These are phyloP conservation scores for Nasonia longicornis DNA, from an alignment of 1,140 invertebrate species.

Conservation along the genomic window DNA sequence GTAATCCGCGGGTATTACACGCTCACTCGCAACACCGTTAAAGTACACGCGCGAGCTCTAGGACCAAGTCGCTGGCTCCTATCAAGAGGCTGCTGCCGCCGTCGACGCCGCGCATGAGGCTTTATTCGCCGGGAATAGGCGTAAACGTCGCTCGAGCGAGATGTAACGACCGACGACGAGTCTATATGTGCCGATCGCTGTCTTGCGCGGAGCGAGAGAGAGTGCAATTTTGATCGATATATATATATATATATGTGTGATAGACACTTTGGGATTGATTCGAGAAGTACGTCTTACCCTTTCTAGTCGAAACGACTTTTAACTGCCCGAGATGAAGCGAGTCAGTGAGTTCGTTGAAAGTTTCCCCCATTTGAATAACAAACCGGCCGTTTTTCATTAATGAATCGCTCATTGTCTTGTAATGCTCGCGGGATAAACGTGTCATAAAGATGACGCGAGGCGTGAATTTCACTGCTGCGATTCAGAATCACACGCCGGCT, in stretches of 20 bases:
- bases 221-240: background rate
- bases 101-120: conserved; percentile 45
- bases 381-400: background rate
- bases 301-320: background rate
- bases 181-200: background rate
- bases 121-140: conserved; percentile 53
- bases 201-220: background rate
- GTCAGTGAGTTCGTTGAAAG: background rate
- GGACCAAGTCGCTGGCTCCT: conserved; percentile 42
- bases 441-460: background rate
- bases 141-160: conserved; percentile 44
- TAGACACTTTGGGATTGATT: background rate
- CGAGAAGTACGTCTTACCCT: too few species aligned
- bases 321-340: background rate
- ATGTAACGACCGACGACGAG: conserved; percentile 15
- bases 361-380: background rate
- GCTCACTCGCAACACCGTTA: conserved; percentile 17
- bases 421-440: conserved; percentile 40
- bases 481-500: conserved; percentile 1
- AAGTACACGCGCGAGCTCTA: conserved; percentile 12
- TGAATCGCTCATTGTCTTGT: conserved; percentile 44
- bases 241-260: background rate
- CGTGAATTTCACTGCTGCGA: conserved; percentile 4
- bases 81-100: conserved; percentile 23
- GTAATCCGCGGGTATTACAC: conserved; percentile 55